These are phyloP conservation scores for Cassiopea andromeda DNA, from an alignment of 30 jellyfish, hydroid and myxozoan species.

Conservation along the genomic window DNA sequence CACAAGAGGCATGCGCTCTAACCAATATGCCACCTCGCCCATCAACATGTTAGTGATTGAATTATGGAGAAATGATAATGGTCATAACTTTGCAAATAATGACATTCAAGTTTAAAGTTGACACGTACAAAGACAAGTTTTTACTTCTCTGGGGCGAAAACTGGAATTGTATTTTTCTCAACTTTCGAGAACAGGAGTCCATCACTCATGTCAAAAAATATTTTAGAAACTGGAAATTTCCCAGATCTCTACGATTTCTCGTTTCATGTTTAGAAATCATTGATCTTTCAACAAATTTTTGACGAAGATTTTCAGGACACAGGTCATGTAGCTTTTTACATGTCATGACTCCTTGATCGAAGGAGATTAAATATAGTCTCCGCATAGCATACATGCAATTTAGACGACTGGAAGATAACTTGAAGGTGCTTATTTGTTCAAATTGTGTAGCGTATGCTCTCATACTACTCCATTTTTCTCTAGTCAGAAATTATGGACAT, in stretches of 20 bases:
- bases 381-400: background rate
- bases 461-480: background rate
- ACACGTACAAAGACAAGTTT: too few species aligned
- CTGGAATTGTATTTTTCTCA: too few species aligned
- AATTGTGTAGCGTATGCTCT: background rate
- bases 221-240: background rate
- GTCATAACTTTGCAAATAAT: too few species aligned
- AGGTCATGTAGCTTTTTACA: background rate
- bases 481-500: slow-evolving; percentile 97
- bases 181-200: too few species aligned
- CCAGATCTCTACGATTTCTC: background rate
- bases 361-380: background rate
- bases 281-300: background rate
- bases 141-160: too few species aligned
- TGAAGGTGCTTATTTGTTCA: too few species aligned
- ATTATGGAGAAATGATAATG: too few species aligned
- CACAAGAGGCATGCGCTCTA: too few species aligned
- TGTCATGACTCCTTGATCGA: background rate
- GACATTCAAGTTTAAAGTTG: too few species aligned
- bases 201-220: too few species aligned
- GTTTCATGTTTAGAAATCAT: background rate
- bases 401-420: background rate
- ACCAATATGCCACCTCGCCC: too few species aligned
- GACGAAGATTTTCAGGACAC: background rate
- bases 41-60: too few species aligned